These are phyloP conservation scores for Vireo griseus DNA, from an alignment of 2,797 vertebrate genomes.

Conservation along the genomic window DNA sequence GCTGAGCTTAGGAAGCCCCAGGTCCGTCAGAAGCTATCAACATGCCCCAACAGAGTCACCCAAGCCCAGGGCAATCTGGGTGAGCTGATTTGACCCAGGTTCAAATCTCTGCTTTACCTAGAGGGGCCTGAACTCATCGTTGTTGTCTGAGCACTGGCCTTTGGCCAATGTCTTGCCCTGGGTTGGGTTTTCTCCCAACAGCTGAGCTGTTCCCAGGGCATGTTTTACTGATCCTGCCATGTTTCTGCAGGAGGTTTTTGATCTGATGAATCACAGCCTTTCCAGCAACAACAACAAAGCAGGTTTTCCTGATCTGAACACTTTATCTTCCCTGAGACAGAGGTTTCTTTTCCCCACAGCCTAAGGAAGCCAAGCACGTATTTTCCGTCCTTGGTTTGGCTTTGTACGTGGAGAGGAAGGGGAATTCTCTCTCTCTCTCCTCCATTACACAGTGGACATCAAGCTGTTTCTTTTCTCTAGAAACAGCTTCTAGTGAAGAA, in stretches of 20 bases:
- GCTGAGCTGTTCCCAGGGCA: not conserved
- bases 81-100: not conserved
- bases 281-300: constrained; percentile 24
- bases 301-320: not conserved
- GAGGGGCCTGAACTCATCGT: not conserved
- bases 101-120: not conserved
- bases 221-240: not conserved
- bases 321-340: not conserved
- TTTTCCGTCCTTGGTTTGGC: not conserved
- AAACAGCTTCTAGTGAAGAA: not conserved
- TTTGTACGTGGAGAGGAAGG: not conserved
- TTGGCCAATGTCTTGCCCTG: not conserved
- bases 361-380: not conserved
- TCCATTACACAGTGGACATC: not conserved
- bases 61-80: not conserved
- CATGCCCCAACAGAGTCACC: accelerated
- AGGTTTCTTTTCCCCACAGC: not conserved
- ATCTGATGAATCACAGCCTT: constrained; percentile 24
- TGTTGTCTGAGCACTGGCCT: not conserved
- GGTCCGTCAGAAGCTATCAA: not conserved
- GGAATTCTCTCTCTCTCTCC: not conserved
- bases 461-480: not conserved
- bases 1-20: not conserved
- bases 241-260: constrained; percentile 30
- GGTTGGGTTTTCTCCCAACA: not conserved